These are phyloP conservation scores for Phenganax stokvisi DNA, from an alignment of 92 coral and sea anemone genomes.

Conservation along the genomic window DNA sequence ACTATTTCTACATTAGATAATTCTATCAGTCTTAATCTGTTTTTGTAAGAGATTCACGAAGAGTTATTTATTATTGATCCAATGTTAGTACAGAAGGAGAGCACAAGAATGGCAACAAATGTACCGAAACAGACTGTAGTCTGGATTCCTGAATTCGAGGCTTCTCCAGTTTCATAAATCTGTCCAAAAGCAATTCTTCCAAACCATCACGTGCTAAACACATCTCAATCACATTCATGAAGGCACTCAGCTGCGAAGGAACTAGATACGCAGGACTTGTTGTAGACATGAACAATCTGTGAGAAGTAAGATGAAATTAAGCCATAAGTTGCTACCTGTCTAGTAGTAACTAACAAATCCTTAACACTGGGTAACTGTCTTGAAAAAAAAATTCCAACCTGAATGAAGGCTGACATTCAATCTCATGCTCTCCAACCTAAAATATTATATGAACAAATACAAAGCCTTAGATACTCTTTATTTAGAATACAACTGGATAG, in stretches of 20 bases:
- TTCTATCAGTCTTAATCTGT: not conserved
- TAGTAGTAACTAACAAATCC: not conserved
- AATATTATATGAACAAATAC: not conserved
- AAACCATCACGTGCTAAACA: constrained; percentile 94
- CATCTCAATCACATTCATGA: constrained; percentile 83
- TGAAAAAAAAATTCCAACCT: constrained; percentile 51
- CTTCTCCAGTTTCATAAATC: constrained; percentile 89
- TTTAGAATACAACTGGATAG: no score
- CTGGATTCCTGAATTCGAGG: constrained; percentile 94
- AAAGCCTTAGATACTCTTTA: no score
- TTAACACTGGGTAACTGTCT: not conserved
- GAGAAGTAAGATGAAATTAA: not conserved
- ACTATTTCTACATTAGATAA: not conserved
- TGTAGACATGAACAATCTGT: constrained; percentile 81
- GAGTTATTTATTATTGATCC: not conserved
- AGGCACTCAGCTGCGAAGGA: constrained; percentile 77
- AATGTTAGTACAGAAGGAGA: not conserved
- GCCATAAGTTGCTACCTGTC: not conserved
- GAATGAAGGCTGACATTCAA: constrained; percentile 93
- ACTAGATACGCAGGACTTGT: constrained; percentile 71
- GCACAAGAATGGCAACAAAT: not conserved
- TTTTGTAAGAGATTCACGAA: no score
- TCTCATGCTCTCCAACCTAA: constrained; percentile 93
- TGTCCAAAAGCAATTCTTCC: constrained; percentile 88
- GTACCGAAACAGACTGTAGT: constrained; percentile 80